These are phyloP conservation scores for Papilio helenus DNA, from an alignment of 1,140 invertebrate genomes.

Conservation along the genomic window DNA sequence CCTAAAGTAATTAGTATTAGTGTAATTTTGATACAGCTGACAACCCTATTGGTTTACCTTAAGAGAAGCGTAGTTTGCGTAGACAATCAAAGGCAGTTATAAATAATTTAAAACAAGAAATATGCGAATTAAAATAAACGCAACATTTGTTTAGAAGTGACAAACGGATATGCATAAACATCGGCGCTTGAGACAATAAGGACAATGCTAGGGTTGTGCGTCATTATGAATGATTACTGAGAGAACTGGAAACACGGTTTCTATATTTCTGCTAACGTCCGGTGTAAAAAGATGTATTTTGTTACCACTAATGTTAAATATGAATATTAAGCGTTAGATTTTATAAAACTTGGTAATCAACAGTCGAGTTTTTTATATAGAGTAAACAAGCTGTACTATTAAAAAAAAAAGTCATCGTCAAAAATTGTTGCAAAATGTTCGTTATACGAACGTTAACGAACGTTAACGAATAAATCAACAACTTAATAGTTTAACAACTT, in stretches of 20 bases:
- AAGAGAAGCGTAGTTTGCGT: background rate
- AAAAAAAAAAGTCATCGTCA: background rate
- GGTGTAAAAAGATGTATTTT: background rate
- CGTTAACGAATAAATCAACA: no score
- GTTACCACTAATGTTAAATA: background rate
- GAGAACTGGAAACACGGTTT: constrained; percentile 9
- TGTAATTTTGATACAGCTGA: background rate
- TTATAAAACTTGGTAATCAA: background rate
- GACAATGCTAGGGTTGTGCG: constrained; percentile 28
- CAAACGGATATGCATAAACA: constrained; percentile 36
- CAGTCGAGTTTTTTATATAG: background rate
- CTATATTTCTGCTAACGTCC: background rate
- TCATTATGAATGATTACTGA: constrained; percentile 24
- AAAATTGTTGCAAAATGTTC: no score
- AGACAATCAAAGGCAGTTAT: constrained; percentile 3
- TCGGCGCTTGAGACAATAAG: constrained; percentile 30
- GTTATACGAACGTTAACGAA: no score
- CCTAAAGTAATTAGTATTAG: no score
- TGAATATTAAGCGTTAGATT: background rate
- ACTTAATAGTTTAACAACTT: background rate
- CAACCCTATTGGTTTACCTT: background rate
- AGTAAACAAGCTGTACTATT: background rate
- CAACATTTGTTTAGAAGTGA: constrained; percentile 25
- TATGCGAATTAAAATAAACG: constrained; percentile 28
- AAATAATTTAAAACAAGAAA: constrained; percentile 28